Evolutionary conservation across 1,140 invertebrate genomes (phyloP), one percentile per base, ranked within the genome.

Genomic region (Macrotrachela quadricornifera): DNA sequence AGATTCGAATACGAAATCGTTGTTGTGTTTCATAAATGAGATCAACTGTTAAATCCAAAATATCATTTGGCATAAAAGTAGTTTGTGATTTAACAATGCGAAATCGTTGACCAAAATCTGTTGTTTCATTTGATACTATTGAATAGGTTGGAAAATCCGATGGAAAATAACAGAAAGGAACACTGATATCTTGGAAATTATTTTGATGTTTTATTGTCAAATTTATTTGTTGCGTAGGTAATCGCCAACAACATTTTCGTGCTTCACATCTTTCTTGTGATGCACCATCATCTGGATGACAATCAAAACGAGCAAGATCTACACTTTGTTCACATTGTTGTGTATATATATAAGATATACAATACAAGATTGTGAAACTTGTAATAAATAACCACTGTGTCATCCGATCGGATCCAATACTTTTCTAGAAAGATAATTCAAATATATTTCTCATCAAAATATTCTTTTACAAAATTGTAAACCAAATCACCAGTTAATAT

Each of bases 241-340:
- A 39, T 17, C 15, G 14, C 50, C 54, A 58, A 42, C 46, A 54
- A 49, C 57, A 58, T 1, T 52, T 48, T 40, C 52, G 53, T 11
- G 15, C 10, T 38, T 46, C 36, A 14, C 54, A 56, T 11, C 45
- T 37, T 15, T 51, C 49, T 38, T 50, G 10, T 16, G 43, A 47
- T 15, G 57, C 52, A 21, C 51, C 50, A 9, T 51, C 40, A n/a
- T 60, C 60, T n/a, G 62, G 62, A 37, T 54, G 58, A 53, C 62
- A 63, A 45, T 60, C 59, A 11, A 61, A 46, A 11, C 61, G 42
- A 37, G 55, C 55, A 13, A 16, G 36, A n/a, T 57, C 53, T 12
- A 46, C 17, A 17, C 44, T 36, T 42, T 38, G 40, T n/a, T 52
- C 41, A 42, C 55, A 56, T 51, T 30, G 21, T 30, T 30, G 21